Base-by-base conservation (phyloP, 2,888 invertebrate species). In the Gryllus longicercus region DNA sequence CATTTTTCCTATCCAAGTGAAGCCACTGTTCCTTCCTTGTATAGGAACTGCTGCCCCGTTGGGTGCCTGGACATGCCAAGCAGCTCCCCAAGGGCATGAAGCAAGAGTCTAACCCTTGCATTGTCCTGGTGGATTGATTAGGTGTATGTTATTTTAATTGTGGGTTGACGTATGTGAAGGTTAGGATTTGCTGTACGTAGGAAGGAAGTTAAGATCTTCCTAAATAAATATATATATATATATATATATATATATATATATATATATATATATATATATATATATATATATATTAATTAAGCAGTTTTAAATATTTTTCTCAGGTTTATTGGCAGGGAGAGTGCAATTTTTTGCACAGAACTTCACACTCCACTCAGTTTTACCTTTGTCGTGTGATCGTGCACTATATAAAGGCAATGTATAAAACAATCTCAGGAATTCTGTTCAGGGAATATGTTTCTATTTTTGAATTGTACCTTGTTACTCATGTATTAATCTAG, bases 381-480 rank as follows among this genome's bases (percentile, higher is more conserved):
- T 25, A 76, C 16, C 16, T 76, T 76, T 8, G 76, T 23, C 76
- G 23, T 76, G 23, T 38, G 23, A 25, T 76, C 38, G 16, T 76
- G 23, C 23, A 16, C 23, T 76, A 18, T 25, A 76, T 25, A 14
- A 76, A 38, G 23, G 38, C 23, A 25, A 76, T 23, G 38, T 76
- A 25, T 49, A 74, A 23, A 81, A 81, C 81, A 81, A 81, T 80
- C 81, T 81, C 81, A 81, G 81, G 81, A 79, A 81, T 81, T 81
- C 49, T 49, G 78, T 81, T 81, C 81, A 81, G 81, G 81, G 81
- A 81, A 79, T 79, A 50, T 50, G 25, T 78, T 77, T 79, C 76
- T 18, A 75, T 76, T 78, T 49, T 63, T 79, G 38, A 63, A 74
- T n/a, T 76, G 75, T 77, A 63, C 21, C 51, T 50, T 74, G 11